These are phyloP conservation scores for Clunio marinus DNA, from an alignment of 2,888 invertebrate species.

Conservation along the genomic window DNA sequence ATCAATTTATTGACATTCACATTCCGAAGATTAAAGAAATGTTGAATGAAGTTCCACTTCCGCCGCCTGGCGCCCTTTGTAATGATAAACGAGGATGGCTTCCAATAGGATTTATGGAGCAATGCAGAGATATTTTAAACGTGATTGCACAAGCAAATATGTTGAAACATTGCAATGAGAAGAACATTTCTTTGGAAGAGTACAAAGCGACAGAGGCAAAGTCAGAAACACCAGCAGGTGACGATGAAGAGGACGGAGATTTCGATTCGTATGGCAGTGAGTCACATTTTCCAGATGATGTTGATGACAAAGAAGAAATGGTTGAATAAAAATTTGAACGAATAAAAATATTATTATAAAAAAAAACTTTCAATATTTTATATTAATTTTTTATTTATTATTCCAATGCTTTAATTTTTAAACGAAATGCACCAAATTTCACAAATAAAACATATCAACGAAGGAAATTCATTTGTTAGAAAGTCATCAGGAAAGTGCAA, in stretches of 20 bases:
- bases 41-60: constrained; percentile 60
- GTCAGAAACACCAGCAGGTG: constrained; percentile 45
- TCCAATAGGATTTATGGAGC: constrained; percentile 63
- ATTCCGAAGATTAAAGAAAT: constrained; percentile 75
- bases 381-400: background rate
- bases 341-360: background rate
- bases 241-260: constrained; percentile 41
- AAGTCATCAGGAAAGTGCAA: too few relatives aligned
- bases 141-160: constrained; percentile 58
- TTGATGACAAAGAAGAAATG: constrained; percentile 40
- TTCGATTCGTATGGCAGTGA: constrained; percentile 34
- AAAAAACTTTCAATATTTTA: background rate
- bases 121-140: constrained; percentile 69
- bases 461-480: too few relatives aligned
- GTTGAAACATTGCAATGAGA: constrained; percentile 46
- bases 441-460: constrained; percentile 7
- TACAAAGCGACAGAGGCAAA: constrained; percentile 42
- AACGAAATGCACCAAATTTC: constrained; percentile 4
- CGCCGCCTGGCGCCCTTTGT: constrained; percentile 58
- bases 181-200: constrained; percentile 47
- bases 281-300: constrained; percentile 41
- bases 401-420: constrained; percentile 10
- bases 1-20: constrained; percentile 58
- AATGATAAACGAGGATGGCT: constrained; percentile 76
- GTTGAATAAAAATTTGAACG: background rate